These are phyloP conservation scores for Nymphicus hollandicus DNA, from an alignment of 2,113 vertebrate species.

Conservation along the genomic window DNA sequence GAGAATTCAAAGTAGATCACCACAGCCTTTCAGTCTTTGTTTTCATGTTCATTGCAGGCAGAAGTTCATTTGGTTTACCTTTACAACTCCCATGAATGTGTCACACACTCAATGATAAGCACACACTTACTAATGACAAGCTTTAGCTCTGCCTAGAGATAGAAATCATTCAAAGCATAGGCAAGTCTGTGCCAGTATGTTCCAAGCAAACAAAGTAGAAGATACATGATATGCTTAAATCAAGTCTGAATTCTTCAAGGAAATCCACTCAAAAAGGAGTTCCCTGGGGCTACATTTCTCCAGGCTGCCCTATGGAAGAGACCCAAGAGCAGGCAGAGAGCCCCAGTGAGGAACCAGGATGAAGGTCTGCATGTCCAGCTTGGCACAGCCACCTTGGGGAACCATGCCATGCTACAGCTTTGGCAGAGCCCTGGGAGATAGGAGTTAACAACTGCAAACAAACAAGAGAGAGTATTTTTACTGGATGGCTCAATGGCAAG, in stretches of 20 bases:
- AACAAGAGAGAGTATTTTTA: not conserved
- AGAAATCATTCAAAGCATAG: not conserved
- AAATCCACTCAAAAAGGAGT: not conserved
- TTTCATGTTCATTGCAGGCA: not conserved
- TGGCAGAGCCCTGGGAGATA: not conserved
- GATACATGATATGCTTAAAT: not conserved
- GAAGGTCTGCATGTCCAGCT: not conserved
- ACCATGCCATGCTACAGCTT: accelerated
- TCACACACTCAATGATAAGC: not conserved
- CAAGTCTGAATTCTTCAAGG: not conserved
- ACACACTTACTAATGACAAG: not conserved
- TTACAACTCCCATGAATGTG: not conserved
- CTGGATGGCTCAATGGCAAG: not conserved
- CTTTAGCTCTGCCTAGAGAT: not conserved
- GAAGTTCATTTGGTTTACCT: not conserved
- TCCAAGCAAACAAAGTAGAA: not conserved
- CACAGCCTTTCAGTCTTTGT: not conserved
- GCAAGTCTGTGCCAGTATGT: not conserved
- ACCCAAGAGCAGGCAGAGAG: not conserved
- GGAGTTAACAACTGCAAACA: not conserved
- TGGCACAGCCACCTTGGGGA: not conserved
- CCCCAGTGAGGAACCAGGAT: not conserved
- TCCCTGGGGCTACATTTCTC: not conserved
- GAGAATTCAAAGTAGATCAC: not conserved
- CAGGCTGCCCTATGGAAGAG: not conserved